Conservation (phyloP, 2,888 invertebrate species). For the Bugula neritina region DNA sequence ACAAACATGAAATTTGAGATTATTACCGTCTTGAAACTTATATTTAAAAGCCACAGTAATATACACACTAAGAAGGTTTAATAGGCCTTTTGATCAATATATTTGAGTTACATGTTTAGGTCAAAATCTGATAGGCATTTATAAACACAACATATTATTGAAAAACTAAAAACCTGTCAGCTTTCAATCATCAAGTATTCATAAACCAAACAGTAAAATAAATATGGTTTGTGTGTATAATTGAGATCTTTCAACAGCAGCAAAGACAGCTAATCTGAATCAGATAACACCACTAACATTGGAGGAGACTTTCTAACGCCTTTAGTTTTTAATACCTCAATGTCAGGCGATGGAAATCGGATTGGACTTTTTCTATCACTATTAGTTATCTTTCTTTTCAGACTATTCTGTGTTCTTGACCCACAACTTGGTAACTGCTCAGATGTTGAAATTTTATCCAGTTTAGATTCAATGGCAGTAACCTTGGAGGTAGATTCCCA, state of each 20-base stretch:
- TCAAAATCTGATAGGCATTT: no score
- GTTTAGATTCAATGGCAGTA: not conserved
- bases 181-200: not conserved
- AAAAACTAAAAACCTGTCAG: not conserved
- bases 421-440: not conserved
- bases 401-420: not conserved
- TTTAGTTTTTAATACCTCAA: not conserved
- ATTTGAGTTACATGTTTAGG: not conserved
- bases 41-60: not conserved
- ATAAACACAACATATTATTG: no score
- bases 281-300: slow-evolving; percentile 5
- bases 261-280: slow-evolving; percentile 1
- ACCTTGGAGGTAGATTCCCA: slow-evolving; percentile 7
- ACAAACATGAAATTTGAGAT: not conserved
- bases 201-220: not conserved
- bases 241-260: not conserved
- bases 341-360: slow-evolving; percentile 15
- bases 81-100: not conserved
- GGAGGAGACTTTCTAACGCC: not conserved
- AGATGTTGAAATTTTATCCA: not conserved
- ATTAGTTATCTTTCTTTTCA: not conserved
- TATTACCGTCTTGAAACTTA: not conserved
- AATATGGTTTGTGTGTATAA: not conserved
- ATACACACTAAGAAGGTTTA: not conserved
- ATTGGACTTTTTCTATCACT: slow-evolving; percentile 7